Base-by-base conservation (phyloP, 2,797 vertebrate genomes). In the Melanogrammus aeglefinus region DNA sequence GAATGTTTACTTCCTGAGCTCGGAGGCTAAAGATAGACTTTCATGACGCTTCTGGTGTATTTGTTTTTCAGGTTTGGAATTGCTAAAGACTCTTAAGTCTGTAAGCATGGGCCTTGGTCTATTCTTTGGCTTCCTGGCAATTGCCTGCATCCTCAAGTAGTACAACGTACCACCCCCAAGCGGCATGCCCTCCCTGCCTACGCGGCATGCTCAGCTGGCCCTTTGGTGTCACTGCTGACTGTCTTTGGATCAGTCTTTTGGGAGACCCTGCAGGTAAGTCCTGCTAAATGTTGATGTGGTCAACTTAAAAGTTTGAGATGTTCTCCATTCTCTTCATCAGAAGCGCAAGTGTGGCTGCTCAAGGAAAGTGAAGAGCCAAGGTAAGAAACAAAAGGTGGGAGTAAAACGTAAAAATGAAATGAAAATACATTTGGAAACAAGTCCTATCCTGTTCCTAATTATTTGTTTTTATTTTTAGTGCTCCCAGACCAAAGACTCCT, bases 131-230 rank as follows among this genome's bases (percentile, higher is more conserved):
- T 71, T 97, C 80, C 80, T 97, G 90, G 96, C 96, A 21, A 96
- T 97, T 63, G 92, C 94, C 75, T 94, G 97, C 81, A 88, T 97
- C 6, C 90, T 96, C 87, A 95, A 96, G 97, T 90, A 96, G 96
- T 95, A 35, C 82, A n/a, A n/a, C n/a, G n/a, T n/a, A n/a, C 63
- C 7, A 2, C 7, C 8, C 16, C 29, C 33, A 18, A 14, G 3
- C 12, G 1, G 14, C 41, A 44, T 16, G 41, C 41, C 41, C 16
- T 14, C 41, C 3, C 41, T 44, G 41, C 41, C n/a, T n/a, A n/a
- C n/a, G n/a, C n/a, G n/a, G n/a, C n/a, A n/a, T n/a, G n/a, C n/a
- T n/a, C n/a, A n/a, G n/a, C n/a, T n/a, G n/a, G n/a, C n/a, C 14
- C 41, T 44, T 13, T 44, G 2, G 41, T 44, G 3, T 4, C 14